phyloP scores from a whole-genome alignment of 2,113 vertebrate species.

The Cyprinodon tularosa region DNA sequence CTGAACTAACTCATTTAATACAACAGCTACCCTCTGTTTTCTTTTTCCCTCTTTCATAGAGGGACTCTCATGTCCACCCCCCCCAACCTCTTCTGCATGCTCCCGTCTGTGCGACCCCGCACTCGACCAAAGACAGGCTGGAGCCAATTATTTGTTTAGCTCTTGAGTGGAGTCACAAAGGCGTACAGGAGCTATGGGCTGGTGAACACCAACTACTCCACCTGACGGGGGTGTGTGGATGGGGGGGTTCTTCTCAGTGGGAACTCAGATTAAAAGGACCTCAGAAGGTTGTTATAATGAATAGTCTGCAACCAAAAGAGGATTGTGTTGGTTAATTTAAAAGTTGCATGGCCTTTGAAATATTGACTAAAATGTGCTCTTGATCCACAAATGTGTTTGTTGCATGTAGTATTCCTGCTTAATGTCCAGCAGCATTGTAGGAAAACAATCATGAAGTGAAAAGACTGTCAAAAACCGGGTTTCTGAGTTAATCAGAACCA shows the following conservation, averaged over 20 bases:
- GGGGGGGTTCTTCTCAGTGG: not conserved
- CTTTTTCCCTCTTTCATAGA: not conserved
- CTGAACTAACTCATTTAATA: too few species aligned
- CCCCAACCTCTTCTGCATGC: not conserved
- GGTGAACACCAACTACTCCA: not conserved
- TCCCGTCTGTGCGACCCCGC: not conserved
- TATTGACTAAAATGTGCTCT: too few species aligned
- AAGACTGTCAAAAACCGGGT: too few species aligned
- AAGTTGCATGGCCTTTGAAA: too few species aligned
- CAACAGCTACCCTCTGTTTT: not conserved
- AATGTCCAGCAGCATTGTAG: not conserved
- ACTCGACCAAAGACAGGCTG: conserved; percentile 72
- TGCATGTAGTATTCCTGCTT: not conserved
- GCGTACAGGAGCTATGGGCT: conserved; percentile 30
- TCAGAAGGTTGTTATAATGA: not conserved
- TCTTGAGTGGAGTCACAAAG: conserved; percentile 52
- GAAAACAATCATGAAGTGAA: too few species aligned
- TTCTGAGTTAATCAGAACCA: too few species aligned
- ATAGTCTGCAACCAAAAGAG: not conserved
- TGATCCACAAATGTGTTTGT: not conserved
- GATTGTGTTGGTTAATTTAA: not conserved
- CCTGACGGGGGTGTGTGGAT: not conserved
- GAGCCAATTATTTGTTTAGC: conserved; percentile 71
- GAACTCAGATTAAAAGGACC: not conserved
- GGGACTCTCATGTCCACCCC: too few species aligned